phyloP scores from a whole-genome alignment of 2,888 invertebrate species.

The Lordiphosa fenestrarum region DNA sequence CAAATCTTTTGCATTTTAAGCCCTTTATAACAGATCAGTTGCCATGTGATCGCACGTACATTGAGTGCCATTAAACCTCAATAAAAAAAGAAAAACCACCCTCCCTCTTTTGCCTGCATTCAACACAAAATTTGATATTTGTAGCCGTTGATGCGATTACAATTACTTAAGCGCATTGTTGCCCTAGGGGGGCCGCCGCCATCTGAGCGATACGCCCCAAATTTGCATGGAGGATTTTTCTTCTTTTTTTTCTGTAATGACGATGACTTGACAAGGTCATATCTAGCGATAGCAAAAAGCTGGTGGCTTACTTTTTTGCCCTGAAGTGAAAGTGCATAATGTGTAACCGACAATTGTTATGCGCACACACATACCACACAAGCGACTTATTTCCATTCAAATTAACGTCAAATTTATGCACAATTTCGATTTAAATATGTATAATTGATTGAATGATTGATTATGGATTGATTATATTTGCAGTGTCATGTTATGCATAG shows the following conservation, averaged over 20 bases:
- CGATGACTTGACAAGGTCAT: slow-evolving; percentile 12
- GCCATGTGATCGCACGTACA: slow-evolving; percentile 52
- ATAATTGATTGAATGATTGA: slow-evolving; percentile 64
- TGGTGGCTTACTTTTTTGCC: slow-evolving; percentile 14
- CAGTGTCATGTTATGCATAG: slow-evolving; percentile 70
- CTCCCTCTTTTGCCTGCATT: slow-evolving; percentile 18
- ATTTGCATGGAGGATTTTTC: slow-evolving; percentile 29
- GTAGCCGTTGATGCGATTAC: slow-evolving; percentile 55
- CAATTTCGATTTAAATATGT: slow-evolving; percentile 61
- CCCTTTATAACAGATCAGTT: slow-evolving; percentile 57
- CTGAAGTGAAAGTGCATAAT: slow-evolving; percentile 62
- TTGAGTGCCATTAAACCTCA: slow-evolving; percentile 44
- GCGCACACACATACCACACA: slow-evolving; percentile 30
- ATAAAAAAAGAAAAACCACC: slow-evolving; percentile 21
- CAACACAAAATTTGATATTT: slow-evolving; percentile 47
- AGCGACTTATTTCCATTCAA: slow-evolving; percentile 55
- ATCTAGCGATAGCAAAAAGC: slow-evolving; percentile 26
- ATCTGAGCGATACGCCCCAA: slow-evolving; percentile 47
- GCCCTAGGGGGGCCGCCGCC: not conserved
- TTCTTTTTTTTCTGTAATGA: not conserved
- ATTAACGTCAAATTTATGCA: slow-evolving; percentile 52
- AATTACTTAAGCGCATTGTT: slow-evolving; percentile 53
- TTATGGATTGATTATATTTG: slow-evolving; percentile 33
- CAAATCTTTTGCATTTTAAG: slow-evolving; percentile 65
- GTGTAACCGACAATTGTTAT: slow-evolving; percentile 52